phyloP scores from a whole-genome alignment of 2,113 vertebrate species.

The Scopus umbretta region DNA sequence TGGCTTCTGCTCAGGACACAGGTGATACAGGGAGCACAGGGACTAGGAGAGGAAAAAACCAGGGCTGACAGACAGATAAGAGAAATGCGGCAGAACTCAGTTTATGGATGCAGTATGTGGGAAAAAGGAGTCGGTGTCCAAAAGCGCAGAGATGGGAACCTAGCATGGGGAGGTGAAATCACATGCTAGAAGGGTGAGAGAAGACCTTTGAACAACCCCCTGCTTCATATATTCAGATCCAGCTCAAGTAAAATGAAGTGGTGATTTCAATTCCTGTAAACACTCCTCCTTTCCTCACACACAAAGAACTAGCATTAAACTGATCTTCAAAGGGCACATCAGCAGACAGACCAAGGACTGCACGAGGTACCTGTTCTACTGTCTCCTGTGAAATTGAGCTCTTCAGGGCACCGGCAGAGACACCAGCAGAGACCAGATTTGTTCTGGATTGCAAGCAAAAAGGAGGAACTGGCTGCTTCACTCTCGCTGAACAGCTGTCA shows the following conservation, averaged over 20 bases:
- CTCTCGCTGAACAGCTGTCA: slow-evolving; percentile 19
- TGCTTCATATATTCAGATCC: neutral
- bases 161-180: neutral
- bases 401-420: neutral
- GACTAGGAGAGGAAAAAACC: neutral
- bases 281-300: neutral
- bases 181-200: neutral
- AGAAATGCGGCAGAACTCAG: neutral
- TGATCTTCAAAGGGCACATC: neutral
- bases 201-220: neutral
- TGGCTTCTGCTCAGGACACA: neutral
- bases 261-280: neutral
- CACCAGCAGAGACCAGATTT: neutral
- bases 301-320: neutral
- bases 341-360: neutral
- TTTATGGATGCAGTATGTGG: neutral
- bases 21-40: neutral
- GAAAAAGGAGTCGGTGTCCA: neutral
- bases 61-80: neutral
- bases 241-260: neutral
- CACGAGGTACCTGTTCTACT: neutral
- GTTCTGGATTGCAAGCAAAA: neutral
- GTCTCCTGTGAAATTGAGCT: neutral
- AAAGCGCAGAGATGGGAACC: neutral
- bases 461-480: neutral